These are phyloP conservation scores for Chironomus striatipennis DNA, from an alignment of 1,140 invertebrate genomes.

Conservation along the genomic window DNA sequence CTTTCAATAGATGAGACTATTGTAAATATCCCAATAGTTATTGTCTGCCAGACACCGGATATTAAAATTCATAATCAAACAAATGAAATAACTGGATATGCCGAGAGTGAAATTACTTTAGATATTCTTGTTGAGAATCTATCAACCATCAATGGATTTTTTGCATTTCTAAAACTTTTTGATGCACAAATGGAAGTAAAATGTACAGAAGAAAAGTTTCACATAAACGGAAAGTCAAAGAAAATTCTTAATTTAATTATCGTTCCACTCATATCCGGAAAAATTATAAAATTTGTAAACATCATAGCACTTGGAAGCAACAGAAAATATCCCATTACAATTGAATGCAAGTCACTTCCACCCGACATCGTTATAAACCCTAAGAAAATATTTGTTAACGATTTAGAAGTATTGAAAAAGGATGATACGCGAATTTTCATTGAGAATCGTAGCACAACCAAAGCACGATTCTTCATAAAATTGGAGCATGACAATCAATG, in stretches of 20 bases:
- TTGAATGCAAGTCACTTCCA: constrained; percentile 4
- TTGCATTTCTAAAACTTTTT: background rate
- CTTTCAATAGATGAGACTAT: background rate
- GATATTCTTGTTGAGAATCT: background rate
- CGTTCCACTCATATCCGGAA: background rate
- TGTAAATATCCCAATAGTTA: background rate
- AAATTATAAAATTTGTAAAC: background rate
- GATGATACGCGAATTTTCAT: background rate
- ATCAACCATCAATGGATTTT: background rate
- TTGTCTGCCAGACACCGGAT: background rate
- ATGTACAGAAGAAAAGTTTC: background rate
- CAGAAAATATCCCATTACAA: background rate
- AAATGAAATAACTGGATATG: background rate
- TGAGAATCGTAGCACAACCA: background rate
- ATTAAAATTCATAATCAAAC: background rate
- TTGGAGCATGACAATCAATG: background rate
- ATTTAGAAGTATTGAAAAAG: background rate
- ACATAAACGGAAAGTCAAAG: background rate
- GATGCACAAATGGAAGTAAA: background rate
- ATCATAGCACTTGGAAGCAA: background rate
- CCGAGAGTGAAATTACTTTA: background rate
- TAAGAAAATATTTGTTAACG: background rate
- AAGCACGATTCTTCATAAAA: constrained; percentile 2
- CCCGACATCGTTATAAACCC: background rate
- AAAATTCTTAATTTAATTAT: background rate